Evolutionary conservation across 1,140 invertebrate species (phyloP).

Genomic region (Drosophila virilis): DNA sequence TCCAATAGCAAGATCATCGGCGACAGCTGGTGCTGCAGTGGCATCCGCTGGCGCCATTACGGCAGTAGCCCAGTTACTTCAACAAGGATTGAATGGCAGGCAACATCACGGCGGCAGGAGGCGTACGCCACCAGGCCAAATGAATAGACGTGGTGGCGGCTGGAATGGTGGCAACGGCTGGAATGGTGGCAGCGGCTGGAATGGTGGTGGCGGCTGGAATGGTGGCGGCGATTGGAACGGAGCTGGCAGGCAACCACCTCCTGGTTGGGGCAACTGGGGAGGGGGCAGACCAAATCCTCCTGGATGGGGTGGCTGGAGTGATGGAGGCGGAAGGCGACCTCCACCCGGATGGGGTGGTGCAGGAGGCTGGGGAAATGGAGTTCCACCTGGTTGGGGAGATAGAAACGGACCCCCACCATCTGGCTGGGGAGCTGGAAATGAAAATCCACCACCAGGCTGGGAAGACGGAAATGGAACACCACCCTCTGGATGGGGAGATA

Average conservation of each 20-base stretch:
- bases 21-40: conserved; percentile 38
- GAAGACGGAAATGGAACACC: conserved; percentile 19
- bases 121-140: neutral
- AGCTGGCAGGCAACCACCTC: neutral
- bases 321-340: conserved; percentile 15
- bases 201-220: conserved; percentile 10
- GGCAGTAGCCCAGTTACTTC: conserved; percentile 52
- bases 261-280: conserved; percentile 21
- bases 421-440: conserved; percentile 2
- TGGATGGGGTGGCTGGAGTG: conserved; percentile 20
- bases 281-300: conserved; percentile 11
- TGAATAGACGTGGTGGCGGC: conserved; percentile 1
- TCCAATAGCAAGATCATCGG: conserved; percentile 29
- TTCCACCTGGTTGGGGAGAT: neutral
- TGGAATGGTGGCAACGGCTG: conserved; percentile 1
- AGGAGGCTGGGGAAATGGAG: neutral
- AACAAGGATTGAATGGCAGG: conserved; percentile 6
- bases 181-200: conserved; percentile 17
- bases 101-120: conserved; percentile 18
- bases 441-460: conserved; percentile 23
- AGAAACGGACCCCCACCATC: conserved; percentile 9
- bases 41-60: conserved; percentile 57
- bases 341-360: conserved; percentile 5
- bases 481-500: conserved; percentile 20
- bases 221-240: neutral